Conservation (phyloP, 2,797 vertebrate species). For the Sebastes taczanowskii region DNA sequence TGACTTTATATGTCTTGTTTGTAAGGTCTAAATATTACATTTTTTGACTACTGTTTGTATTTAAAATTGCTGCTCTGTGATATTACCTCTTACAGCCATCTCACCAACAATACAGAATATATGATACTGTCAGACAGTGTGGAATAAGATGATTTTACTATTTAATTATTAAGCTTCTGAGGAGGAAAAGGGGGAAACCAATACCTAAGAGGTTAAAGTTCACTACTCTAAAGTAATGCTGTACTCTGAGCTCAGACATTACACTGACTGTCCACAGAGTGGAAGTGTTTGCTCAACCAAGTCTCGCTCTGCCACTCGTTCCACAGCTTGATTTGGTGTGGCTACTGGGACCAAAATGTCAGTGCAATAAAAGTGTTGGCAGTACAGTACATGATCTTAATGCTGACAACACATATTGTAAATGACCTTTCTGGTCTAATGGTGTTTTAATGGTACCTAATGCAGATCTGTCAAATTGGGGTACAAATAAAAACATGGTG, state of each 20-base stretch:
- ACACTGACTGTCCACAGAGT: slow-evolving; percentile 28
- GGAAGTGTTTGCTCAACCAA: slow-evolving; percentile 28
- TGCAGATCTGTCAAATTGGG: neutral
- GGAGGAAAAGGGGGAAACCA: neutral
- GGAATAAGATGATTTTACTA: neutral
- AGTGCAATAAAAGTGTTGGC: neutral
- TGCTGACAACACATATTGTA: neutral
- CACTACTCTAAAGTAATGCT: too few species aligned
- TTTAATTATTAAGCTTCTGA: neutral
- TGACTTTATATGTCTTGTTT: neutral
- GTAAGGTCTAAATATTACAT: neutral
- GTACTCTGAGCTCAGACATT: neutral
- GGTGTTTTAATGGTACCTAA: neutral
- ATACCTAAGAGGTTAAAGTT: neutral
- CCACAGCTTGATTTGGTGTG: neutral
- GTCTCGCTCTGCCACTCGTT: neutral
- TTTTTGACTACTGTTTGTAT: too few species aligned
- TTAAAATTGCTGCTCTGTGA: neutral
- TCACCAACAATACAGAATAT: neutral
- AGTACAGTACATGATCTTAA: neutral
- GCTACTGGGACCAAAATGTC: neutral
- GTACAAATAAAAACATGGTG: neutral
- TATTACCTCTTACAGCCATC: neutral
- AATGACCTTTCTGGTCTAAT: neutral
- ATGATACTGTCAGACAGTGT: neutral